Evolutionary conservation across 1,140 invertebrate genomes (phyloP).

Genomic region (Atta cephalotes): DNA sequence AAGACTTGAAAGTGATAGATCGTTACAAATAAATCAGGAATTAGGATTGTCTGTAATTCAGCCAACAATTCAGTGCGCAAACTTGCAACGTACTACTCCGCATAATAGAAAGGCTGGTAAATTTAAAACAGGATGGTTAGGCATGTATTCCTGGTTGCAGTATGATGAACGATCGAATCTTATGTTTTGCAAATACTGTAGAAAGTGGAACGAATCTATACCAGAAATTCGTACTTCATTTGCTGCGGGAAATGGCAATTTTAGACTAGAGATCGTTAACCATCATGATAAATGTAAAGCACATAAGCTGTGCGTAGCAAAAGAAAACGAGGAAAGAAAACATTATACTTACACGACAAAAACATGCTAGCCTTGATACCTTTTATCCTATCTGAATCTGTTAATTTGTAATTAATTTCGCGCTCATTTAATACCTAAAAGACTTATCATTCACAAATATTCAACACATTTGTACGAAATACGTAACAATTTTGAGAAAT

Average conservation of each 20-base stretch:
- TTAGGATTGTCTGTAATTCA: conserved; percentile 86
- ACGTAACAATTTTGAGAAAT: background rate
- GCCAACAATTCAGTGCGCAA: conserved; percentile 70
- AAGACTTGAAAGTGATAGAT: conserved; percentile 35
- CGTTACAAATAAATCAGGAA: conserved; percentile 67
- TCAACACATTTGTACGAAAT: background rate
- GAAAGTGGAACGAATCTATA: conserved; percentile 90
- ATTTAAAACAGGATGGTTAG: conserved; percentile 89
- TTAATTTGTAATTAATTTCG: conserved; percentile 24
- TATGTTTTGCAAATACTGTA: conserved; percentile 91
- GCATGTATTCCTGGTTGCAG: conserved; percentile 90
- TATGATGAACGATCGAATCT: conserved; percentile 89
- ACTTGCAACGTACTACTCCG: conserved; percentile 62
- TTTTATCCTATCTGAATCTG: background rate
- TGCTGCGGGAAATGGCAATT: conserved; percentile 91
- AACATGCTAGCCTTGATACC: conserved; percentile 39
- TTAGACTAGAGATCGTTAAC: conserved; percentile 91
- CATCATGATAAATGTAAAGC: conserved; percentile 92
- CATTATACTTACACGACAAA: conserved; percentile 53
- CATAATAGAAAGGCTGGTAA: conserved; percentile 87
- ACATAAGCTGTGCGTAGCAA: conserved; percentile 88
- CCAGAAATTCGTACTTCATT: conserved; percentile 91
- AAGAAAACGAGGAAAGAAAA: conserved; percentile 80
- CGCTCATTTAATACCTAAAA: conserved; percentile 43
- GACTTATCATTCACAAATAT: conserved; percentile 19